phyloP scores from a whole-genome alignment of 2,797 vertebrate genomes.

The Erpetoichthys calabaricus region DNA sequence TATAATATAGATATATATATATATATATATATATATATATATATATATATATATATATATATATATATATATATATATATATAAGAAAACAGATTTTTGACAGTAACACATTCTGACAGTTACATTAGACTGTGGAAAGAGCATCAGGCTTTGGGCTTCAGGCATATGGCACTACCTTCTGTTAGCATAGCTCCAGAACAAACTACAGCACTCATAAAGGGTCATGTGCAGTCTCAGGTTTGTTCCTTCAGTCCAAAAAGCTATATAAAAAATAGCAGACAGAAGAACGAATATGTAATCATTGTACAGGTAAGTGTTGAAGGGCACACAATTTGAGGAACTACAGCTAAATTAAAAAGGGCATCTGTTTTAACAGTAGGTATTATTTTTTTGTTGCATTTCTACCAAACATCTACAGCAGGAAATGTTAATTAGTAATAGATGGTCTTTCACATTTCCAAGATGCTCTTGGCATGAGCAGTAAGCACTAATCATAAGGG shows the following conservation, averaged over 20 bases:
- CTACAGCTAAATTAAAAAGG: too few relatives aligned
- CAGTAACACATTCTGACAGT: slow-evolving; percentile 84
- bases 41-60: slow-evolving; percentile 30
- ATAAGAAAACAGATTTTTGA: slow-evolving; percentile 53
- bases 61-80: slow-evolving; percentile 30
- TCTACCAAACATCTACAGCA: too few relatives aligned
- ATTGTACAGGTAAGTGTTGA: too few relatives aligned
- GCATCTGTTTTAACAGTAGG: too few relatives aligned
- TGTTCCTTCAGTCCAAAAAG: slow-evolving; percentile 41
- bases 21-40: slow-evolving; percentile 33
- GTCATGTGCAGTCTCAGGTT: slow-evolving; percentile 59
- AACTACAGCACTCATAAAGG: slow-evolving; percentile 56
- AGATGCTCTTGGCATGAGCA: too few relatives aligned
- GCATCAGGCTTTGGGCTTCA: slow-evolving; percentile 70
- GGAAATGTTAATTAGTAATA: too few relatives aligned
- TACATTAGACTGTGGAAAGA: slow-evolving; percentile 90
- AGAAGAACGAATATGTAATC: slow-evolving; percentile 9
- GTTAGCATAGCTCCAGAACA: slow-evolving; percentile 64
- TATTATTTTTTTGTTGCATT: too few relatives aligned
- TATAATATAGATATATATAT: slow-evolving; percentile 20
- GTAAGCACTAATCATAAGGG: too few relatives aligned
- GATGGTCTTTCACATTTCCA: too few relatives aligned
- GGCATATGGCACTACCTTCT: slow-evolving; percentile 88
- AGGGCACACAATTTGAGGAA: too few relatives aligned
- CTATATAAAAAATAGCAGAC: slow-evolving; percentile 44